Percentiles rank a stretch among this genome's conserved stretches.
phyloP scores from a whole-genome alignment of 35 echinoderm and acorn worm genomes.

The Anneissia japonica region DNA sequence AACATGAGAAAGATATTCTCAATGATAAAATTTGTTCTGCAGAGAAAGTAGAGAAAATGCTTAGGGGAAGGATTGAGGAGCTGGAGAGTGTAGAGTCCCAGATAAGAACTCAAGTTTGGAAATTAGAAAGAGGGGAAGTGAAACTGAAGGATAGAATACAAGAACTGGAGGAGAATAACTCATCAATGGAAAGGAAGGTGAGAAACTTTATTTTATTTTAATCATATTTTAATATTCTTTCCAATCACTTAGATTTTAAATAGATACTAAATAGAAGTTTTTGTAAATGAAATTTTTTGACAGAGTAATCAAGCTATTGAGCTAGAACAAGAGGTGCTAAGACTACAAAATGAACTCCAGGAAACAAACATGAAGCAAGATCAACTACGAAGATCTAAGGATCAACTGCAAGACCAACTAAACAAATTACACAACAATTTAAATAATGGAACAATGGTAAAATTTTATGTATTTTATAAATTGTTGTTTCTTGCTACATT shows the following conservation, averaged over 20 bases:
- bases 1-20: slow-evolving; percentile 62
- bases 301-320: slow-evolving; percentile 24
- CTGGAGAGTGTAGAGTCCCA: slow-evolving; percentile 23
- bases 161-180: slow-evolving; percentile 28
- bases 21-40: slow-evolving; percentile 39
- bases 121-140: slow-evolving; percentile 25
- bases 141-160: slow-evolving; percentile 26
- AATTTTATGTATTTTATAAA: neutral
- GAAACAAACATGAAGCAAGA: slow-evolving; percentile 48
- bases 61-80: slow-evolving; percentile 27
- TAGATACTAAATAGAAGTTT: too few relatives aligned
- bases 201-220: neutral
- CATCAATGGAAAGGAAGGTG: slow-evolving; percentile 36
- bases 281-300: too few relatives aligned
- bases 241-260: too few relatives aligned
- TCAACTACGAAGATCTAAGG: slow-evolving; percentile 50
- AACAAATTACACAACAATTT: slow-evolving; percentile 51
- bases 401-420: slow-evolving; percentile 39
- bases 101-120: slow-evolving; percentile 13
- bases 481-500: too few relatives aligned
- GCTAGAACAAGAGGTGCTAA: slow-evolving; percentile 12
- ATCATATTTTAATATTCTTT: too few relatives aligned
- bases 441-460: slow-evolving; percentile 41
- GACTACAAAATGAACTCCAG: slow-evolving; percentile 51
- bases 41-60: slow-evolving; percentile 8